Evolutionary conservation across 1,140 invertebrate genomes (phyloP), one percentile per base, ranked within the genome.

Genomic region (Nephotettix cincticeps): DNA sequence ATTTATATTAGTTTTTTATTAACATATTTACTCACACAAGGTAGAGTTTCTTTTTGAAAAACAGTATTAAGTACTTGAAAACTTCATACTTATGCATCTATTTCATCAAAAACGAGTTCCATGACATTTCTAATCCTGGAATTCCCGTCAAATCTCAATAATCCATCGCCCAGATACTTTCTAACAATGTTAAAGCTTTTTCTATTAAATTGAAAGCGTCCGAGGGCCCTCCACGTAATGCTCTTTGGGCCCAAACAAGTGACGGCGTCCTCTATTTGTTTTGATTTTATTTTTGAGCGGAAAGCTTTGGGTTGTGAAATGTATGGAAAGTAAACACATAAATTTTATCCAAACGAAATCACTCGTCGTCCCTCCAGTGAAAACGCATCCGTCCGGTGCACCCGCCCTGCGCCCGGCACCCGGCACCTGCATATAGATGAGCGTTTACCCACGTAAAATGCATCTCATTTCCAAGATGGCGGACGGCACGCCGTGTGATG

Each of bases 241-340:
- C 27, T 25, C 56, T 25, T 61, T 29, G 21, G 25, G 21, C 4
- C 47, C 56, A 29, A 25, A 29, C 56, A 29, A 61, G 56, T 61
- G 56, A 61, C 21, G 56, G 56, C 56, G 13, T 17, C n/a, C 56
- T 27, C 56, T 61, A 61, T 61, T 61, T 61, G 56, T 61, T 61
- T 61, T 61, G 56, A 61, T 61, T 61, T 61, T 61, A 61, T 61
- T 61, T 61, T 61, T 61, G 23, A 61, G 25, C 56, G 56, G 56
- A 61, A 61, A 61, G 56, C 56, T 61, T 61, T 61, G 56, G 56
- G 56, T 29, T 61, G 56, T 61, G 56, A 61, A 61, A 61, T 61
- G 56, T 61, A 61, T 61, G 56, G 56, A 61, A 61, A 61, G 56
- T 61, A 61, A 61, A 61, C 56, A 61, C 56, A 29, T 61, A 61